A percentile compares a stretch with the other conserved stretches of the same genome.
These are phyloP conservation scores for Oikopleura vanhoeffeni DNA, from an alignment of 23 tunicate genomes.

Conservation along the genomic window DNA sequence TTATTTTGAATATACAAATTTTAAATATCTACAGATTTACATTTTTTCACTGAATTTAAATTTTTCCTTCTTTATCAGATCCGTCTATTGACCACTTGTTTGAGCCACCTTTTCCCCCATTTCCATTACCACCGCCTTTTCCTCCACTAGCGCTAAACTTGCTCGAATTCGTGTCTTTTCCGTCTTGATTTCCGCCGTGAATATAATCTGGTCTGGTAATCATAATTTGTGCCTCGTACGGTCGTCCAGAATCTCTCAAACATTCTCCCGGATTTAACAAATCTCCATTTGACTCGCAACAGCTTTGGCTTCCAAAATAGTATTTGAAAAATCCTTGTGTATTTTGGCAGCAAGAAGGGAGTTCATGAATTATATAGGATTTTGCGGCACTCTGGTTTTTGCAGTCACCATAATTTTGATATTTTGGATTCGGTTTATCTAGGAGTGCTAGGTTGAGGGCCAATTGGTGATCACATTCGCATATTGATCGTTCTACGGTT, in stretches of 20 bases:
- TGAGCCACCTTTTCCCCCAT: too few species aligned
- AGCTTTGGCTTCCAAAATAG: not conserved
- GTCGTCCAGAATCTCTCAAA: not conserved
- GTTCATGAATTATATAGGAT: not conserved
- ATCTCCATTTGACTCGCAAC: constrained; percentile 1
- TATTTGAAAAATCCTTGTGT: not conserved
- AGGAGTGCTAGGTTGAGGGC: not conserved
- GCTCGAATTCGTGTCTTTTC: not conserved
- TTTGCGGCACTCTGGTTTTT: not conserved
- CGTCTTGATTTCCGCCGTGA: not conserved
- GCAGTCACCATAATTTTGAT: not conserved
- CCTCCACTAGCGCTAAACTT: not conserved
- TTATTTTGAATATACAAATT: too few species aligned
- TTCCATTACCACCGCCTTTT: not conserved
- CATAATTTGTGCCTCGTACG: not conserved
- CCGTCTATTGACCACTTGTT: too few species aligned
- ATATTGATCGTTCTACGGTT: not conserved
- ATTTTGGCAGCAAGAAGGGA: not conserved
- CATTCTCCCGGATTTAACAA: not conserved
- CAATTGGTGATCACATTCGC: not conserved
- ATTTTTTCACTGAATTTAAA: too few species aligned
- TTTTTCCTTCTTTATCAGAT: too few species aligned
- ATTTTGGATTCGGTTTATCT: not conserved
- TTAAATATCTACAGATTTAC: too few species aligned
- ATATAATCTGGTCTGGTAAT: not conserved